These are phyloP conservation scores for Agrochola litura DNA, from an alignment of 2,888 invertebrate species.

Conservation along the genomic window DNA sequence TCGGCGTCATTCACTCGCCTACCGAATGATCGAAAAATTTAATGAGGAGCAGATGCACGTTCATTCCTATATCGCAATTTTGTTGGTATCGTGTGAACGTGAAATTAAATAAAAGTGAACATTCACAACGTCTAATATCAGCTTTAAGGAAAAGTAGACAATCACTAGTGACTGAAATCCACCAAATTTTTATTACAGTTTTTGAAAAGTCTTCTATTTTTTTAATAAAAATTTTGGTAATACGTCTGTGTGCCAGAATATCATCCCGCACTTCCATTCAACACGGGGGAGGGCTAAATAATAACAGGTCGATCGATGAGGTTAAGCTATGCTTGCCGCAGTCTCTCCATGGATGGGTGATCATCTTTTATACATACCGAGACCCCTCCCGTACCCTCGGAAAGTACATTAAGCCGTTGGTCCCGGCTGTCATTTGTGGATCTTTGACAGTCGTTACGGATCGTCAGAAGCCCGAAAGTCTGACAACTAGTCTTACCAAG, in stretches of 20 bases:
- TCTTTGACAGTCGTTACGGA: too few species aligned
- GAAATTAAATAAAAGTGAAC: not conserved
- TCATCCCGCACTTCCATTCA: not conserved
- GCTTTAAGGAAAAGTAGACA: not conserved
- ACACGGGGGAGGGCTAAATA: not conserved
- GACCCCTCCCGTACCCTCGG: too few species aligned
- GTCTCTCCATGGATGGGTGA: too few species aligned
- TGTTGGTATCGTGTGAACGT: not conserved
- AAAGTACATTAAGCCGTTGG: too few species aligned
- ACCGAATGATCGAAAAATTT: not conserved
- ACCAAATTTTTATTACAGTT: not conserved
- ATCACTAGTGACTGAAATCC: not conserved
- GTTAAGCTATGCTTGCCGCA: too few species aligned
- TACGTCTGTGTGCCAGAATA: not conserved
- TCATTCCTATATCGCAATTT: not conserved
- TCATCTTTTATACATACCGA: too few species aligned
- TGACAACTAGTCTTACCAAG: too few species aligned
- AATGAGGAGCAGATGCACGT: too few species aligned
- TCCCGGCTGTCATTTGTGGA: too few species aligned
- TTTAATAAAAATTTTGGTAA: not conserved
- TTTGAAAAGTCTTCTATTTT: not conserved
- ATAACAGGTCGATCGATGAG: too few species aligned
- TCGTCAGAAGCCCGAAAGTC: too few species aligned
- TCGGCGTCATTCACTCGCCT: not conserved
- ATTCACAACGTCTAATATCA: not conserved